phyloP scores from a whole-genome alignment of 2,888 invertebrate species.

The Aleiodes testaceus region DNA sequence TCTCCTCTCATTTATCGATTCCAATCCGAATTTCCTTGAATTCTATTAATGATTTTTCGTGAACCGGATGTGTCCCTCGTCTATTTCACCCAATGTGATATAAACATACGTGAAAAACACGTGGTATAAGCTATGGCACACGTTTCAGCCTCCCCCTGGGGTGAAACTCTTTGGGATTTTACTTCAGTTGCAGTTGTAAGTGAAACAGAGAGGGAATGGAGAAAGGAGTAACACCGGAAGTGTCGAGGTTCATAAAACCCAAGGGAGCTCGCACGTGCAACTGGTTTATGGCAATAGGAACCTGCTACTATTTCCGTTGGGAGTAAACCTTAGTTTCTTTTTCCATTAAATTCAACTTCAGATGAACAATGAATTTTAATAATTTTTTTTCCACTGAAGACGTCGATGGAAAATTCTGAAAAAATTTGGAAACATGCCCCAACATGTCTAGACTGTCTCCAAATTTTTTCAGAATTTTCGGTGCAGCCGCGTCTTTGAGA shows the following conservation, averaged over 20 bases:
- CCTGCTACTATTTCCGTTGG: slow-evolving; percentile 25
- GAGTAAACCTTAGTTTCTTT: background rate
- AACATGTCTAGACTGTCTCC: no score
- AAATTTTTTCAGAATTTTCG: no score
- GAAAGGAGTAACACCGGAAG: slow-evolving; percentile 50
- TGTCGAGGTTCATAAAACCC: slow-evolving; percentile 47
- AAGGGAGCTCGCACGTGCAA: slow-evolving; percentile 38
- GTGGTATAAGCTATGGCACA: slow-evolving; percentile 34
- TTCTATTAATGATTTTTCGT: slow-evolving; percentile 32
- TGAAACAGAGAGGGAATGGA: slow-evolving; percentile 32
- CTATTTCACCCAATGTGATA: slow-evolving; percentile 41
- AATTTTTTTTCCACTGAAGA: no score
- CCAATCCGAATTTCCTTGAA: background rate
- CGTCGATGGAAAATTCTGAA: no score
- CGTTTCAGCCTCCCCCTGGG: slow-evolving; percentile 1
- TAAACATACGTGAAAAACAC: slow-evolving; percentile 44
- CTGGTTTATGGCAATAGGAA: slow-evolving; percentile 29
- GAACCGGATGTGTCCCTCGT: slow-evolving; percentile 49
- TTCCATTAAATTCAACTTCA: background rate
- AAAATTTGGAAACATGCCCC: no score
- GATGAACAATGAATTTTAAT: background rate
- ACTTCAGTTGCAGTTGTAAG: slow-evolving; percentile 22
- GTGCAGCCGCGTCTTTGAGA: no score
- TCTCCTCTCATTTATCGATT: background rate
- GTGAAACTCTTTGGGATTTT: background rate